These are phyloP conservation scores for Sinhomidia bicolor DNA, from an alignment of 2,888 invertebrate genomes.

Conservation along the genomic window DNA sequence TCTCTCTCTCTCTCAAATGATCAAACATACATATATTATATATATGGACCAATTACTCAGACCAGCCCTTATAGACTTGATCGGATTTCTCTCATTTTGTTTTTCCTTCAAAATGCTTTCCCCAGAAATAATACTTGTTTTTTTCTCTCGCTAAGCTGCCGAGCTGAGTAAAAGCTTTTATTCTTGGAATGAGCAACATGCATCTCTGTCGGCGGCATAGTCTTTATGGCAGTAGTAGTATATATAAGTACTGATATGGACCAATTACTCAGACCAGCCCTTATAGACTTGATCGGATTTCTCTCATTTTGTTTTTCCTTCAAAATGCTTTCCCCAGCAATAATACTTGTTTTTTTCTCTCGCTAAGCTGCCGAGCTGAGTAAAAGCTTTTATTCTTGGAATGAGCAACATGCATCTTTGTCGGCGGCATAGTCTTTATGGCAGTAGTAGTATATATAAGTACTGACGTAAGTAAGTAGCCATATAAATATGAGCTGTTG, in stretches of 20 bases:
- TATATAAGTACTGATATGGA: too few relatives aligned
- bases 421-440: slow-evolving; percentile 4
- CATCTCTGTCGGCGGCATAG: slow-evolving; percentile 23
- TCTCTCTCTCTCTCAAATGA: too few relatives aligned
- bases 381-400: not conserved
- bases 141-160: too few relatives aligned
- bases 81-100: slow-evolving; percentile 45
- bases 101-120: slow-evolving; percentile 1
- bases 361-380: too few relatives aligned
- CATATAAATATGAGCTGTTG: too few relatives aligned
- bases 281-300: slow-evolving; percentile 52
- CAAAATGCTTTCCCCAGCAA: not conserved
- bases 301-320: slow-evolving; percentile 16
- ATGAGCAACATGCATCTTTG: slow-evolving; percentile 20
- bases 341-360: too few relatives aligned
- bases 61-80: too few relatives aligned
- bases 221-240: too few relatives aligned
- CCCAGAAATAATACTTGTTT: too few relatives aligned
- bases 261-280: slow-evolving; percentile 50
- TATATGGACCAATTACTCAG: slow-evolving; percentile 27
- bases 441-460: too few relatives aligned
- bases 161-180: not conserved
- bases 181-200: not conserved
- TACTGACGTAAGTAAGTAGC: too few relatives aligned
- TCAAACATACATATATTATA: too few relatives aligned